Evolutionary conservation across 1,140 invertebrate species (phyloP).

Genomic region (Drosophila saltans): DNA sequence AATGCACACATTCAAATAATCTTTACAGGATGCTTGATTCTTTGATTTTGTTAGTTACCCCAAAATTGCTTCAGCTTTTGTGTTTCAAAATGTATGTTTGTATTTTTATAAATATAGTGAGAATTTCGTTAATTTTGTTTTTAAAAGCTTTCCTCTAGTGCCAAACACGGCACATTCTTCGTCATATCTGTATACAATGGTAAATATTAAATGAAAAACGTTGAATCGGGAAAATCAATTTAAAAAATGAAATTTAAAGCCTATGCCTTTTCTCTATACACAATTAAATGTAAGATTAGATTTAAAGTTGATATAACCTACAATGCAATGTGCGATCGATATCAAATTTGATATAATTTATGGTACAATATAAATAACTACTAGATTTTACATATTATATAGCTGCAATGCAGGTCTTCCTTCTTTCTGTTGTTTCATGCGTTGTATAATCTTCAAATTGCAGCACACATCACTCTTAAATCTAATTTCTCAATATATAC

Average conservation of each 20-base stretch:
- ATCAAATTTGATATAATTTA: slow-evolving; percentile 47
- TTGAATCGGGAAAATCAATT: slow-evolving; percentile 15
- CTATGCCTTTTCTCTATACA: slow-evolving; percentile 60
- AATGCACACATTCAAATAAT: slow-evolving; percentile 54
- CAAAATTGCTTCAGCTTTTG: slow-evolving; percentile 32
- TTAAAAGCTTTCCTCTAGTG: slow-evolving; percentile 71
- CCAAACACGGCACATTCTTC: slow-evolving; percentile 18
- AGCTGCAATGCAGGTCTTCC: slow-evolving; percentile 30
- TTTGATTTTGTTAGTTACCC: slow-evolving; percentile 15
- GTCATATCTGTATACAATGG: slow-evolving; percentile 37
- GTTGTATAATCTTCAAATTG: slow-evolving; percentile 30
- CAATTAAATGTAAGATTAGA: slow-evolving; percentile 47
- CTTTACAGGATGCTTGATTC: slow-evolving; percentile 19
- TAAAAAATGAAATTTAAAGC: slow-evolving; percentile 48
- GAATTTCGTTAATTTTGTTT: slow-evolving; percentile 58
- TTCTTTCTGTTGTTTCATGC: slow-evolving; percentile 29
- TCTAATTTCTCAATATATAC: slow-evolving; percentile 61
- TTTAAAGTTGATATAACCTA: slow-evolving; percentile 39
- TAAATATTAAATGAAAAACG: slow-evolving; percentile 40
- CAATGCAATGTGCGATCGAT: slow-evolving; percentile 46
- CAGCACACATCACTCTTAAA: slow-evolving; percentile 45
- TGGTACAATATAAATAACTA: slow-evolving; percentile 66
- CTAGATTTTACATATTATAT: slow-evolving; percentile 60
- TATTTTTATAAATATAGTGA: slow-evolving; percentile 66
- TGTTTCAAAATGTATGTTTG: slow-evolving; percentile 47